These are phyloP conservation scores for Herpetotheres cachinnans DNA, from an alignment of 2,113 vertebrate species.

Conservation along the genomic window DNA sequence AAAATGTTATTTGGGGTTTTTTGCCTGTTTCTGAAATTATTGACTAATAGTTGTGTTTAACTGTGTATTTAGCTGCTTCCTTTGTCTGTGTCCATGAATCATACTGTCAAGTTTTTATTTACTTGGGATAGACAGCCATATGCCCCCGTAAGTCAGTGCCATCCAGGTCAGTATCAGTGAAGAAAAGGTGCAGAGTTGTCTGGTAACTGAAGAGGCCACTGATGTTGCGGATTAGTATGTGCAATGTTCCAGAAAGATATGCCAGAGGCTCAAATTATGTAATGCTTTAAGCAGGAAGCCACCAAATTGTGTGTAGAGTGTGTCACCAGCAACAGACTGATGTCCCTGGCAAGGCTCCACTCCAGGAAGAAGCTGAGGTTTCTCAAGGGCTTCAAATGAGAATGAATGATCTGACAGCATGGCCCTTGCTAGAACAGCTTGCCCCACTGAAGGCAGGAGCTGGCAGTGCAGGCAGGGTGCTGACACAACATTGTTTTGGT, in stretches of 20 bases:
- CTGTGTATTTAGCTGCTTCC: neutral
- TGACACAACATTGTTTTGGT: neutral
- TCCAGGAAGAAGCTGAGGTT: conserved; percentile 51
- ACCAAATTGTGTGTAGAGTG: neutral
- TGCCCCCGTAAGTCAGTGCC: neutral
- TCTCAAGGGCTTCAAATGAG: neutral
- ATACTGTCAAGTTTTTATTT: neutral
- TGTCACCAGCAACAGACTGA: conserved; percentile 40
- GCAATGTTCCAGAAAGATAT: conserved; percentile 13
- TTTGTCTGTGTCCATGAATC: neutral
- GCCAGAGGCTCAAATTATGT: conserved; percentile 39
- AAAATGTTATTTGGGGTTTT: neutral
- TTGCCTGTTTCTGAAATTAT: neutral
- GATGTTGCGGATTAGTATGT: neutral
- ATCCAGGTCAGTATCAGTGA: neutral
- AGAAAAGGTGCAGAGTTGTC: neutral
- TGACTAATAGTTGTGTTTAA: neutral
- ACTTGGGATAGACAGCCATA: neutral
- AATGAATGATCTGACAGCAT: accelerated
- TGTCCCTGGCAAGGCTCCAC: conserved; percentile 49
- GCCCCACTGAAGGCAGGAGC: neutral
- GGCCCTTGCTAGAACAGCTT: neutral
- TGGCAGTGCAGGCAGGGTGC: neutral
- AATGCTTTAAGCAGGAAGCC: conserved; percentile 48
- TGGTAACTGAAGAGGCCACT: neutral